Evolutionary conservation across 2,888 invertebrate genomes (phyloP), one percentile per base, ranked within the genome.

Genomic region (Temnothorax rugatulus): DNA sequence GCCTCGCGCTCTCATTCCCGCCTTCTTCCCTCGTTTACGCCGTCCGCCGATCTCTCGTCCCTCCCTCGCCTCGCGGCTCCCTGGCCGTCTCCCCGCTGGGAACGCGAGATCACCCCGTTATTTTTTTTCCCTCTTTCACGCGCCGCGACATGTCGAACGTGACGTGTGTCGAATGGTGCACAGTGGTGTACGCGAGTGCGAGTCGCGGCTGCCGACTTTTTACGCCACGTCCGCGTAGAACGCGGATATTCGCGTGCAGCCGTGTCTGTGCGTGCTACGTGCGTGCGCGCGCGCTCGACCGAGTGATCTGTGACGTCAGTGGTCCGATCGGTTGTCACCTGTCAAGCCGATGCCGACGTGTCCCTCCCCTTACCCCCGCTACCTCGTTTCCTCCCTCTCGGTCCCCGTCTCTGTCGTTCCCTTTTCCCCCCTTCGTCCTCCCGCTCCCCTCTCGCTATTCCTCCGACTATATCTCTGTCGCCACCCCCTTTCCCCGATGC

Each of bases 231-330:
- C 9, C 75, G 74, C 84, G 85, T 74, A 68, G n/a, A 82, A 82
- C 75, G 83, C 66, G 68, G 79, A 86, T 69, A 84, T 61, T 79
- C 66, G 74, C 76, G 64, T 5, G 75, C 69, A 83, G 68, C 82
- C 73, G 82, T 54, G 63, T 50, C 57, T 74, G 86, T 68, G 69
- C 29, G 47, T 50, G 64, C 13, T 87, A 83, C 76, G 89, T 89
- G 89, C 84, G 88, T 82, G 83, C 69, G 83, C 73, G 84, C 86
- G 88, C 83, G 83, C 71, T 84, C 88, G 89, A 89, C 88, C 91
- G 88, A 92, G 91, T 92, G 91, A 92, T 92, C 91, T 90, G 93
- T 94, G 94, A 94, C 94, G 93, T 94, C 93, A 93, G 94, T 93
- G 93, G 93, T 93, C 91, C 93, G 91, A 93, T 93, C 91, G 93